phyloP scores from a whole-genome alignment of 2,797 vertebrate genomes.

The Hoplostethus atlanticus region DNA sequence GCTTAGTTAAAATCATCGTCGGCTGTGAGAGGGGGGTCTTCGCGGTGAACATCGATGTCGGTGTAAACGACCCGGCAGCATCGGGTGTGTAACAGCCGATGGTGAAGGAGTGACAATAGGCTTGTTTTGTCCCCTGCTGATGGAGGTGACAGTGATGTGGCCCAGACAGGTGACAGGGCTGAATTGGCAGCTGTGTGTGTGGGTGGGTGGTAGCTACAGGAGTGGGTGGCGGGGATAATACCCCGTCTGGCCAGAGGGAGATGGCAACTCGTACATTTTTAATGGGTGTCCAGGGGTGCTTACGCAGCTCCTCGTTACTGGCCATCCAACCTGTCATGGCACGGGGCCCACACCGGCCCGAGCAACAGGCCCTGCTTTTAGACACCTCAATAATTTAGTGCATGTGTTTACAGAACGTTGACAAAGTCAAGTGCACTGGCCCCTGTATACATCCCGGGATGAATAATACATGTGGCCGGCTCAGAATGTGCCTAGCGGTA shows the following conservation, averaged over 20 bases:
- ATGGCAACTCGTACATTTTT: constrained; percentile 74
- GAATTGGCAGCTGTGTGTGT: constrained; percentile 67
- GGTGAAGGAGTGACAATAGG: constrained; percentile 45
- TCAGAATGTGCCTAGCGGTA: constrained; percentile 72
- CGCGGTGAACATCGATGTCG: constrained; percentile 13
- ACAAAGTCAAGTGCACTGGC: constrained; percentile 78
- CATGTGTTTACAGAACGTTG: constrained; percentile 82
- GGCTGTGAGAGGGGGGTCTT: neutral
- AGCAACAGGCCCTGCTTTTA: constrained; percentile 64
- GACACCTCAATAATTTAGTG: constrained; percentile 83
- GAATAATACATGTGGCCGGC: constrained; percentile 80
- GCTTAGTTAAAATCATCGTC: constrained; percentile 25
- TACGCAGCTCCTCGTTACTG: constrained; percentile 74
- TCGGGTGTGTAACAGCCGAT: constrained; percentile 40
- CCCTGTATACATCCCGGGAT: constrained; percentile 71
- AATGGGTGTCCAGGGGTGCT: constrained; percentile 69
- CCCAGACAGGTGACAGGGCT: constrained; percentile 57
- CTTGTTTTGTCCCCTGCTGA: constrained; percentile 36
- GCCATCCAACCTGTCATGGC: constrained; percentile 75
- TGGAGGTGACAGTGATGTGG: constrained; percentile 64
- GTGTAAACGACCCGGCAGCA: constrained; percentile 26
- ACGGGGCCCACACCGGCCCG: constrained; percentile 33
- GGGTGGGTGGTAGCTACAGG: neutral
- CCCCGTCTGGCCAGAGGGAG: constrained; percentile 56
- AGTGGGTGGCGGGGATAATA: constrained; percentile 38